Percentiles rank a stretch among this genome's conserved stretches.
Conservation (phyloP, 2,888 invertebrate species). For the Polylopha cassiicola region DNA sequence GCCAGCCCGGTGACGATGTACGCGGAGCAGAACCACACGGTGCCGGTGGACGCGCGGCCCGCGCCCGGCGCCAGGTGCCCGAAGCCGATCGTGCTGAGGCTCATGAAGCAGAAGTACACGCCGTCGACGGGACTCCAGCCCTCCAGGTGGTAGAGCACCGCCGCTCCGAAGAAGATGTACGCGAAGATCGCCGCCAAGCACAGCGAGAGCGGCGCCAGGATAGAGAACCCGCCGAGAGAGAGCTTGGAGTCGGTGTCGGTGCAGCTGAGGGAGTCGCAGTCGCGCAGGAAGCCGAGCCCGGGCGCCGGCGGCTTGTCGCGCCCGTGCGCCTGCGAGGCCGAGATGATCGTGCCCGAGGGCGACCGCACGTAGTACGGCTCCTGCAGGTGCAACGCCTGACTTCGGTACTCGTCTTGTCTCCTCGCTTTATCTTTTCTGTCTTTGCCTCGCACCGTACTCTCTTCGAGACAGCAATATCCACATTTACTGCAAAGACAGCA, state of each 20-base stretch:
- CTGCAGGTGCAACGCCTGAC: slow-evolving; percentile 80
- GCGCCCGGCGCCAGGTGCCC: slow-evolving; percentile 89
- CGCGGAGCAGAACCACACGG: slow-evolving; percentile 92
- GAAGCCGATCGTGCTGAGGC: slow-evolving; percentile 94
- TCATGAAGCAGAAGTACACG: slow-evolving; percentile 97
- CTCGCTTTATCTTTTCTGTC: slow-evolving; percentile 87
- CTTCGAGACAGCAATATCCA: slow-evolving; percentile 91
- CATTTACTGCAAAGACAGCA: slow-evolving; percentile 93
- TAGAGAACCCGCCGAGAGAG: slow-evolving; percentile 84
- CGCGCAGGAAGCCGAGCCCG: slow-evolving; percentile 64
- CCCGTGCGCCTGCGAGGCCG: slow-evolving; percentile 72
- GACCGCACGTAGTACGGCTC: slow-evolving; percentile 84
- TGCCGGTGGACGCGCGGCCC: slow-evolving; percentile 76
- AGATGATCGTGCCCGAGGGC: slow-evolving; percentile 72
- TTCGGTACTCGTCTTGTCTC: slow-evolving; percentile 80
- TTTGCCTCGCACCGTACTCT: slow-evolving; percentile 87
- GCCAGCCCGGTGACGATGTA: slow-evolving; percentile 94
- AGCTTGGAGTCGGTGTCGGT: slow-evolving; percentile 83
- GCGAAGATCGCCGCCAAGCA: slow-evolving; percentile 93
- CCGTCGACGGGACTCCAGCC: slow-evolving; percentile 95
- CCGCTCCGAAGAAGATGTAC: slow-evolving; percentile 94
- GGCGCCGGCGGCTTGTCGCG: slow-evolving; percentile 62
- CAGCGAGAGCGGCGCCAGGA: slow-evolving; percentile 91
- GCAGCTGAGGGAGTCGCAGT: slow-evolving; percentile 77
- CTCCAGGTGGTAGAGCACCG: slow-evolving; percentile 92